Evolutionary conservation across 1,140 invertebrate genomes (phyloP).

Genomic region (Melitaea cinxia): DNA sequence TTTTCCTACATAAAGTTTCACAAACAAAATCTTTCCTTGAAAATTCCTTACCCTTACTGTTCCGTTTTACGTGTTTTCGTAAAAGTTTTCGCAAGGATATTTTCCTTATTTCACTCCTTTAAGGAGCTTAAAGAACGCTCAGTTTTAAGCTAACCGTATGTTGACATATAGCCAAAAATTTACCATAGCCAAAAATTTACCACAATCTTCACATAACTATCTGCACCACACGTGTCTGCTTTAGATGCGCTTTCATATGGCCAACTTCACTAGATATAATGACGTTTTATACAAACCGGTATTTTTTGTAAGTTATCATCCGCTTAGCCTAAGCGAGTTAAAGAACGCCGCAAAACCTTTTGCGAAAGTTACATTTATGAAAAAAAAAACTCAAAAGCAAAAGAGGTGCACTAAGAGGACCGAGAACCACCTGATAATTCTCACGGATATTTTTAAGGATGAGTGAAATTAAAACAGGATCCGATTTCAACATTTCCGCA

Average conservation of each 20-base stretch:
- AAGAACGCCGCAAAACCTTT: conserved; percentile 35
- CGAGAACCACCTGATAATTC: conserved; percentile 44
- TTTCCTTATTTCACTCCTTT: conserved; percentile 11
- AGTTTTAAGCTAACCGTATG: too few relatives aligned
- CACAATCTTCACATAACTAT: too few relatives aligned
- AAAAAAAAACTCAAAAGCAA: conserved; percentile 49
- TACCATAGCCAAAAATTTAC: too few relatives aligned
- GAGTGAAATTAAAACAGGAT: conserved; percentile 46
- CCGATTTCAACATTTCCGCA: conserved; percentile 23
- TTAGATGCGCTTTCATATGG: too few relatives aligned
- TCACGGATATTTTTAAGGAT: conserved; percentile 49
- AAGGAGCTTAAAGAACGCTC: conserved; percentile 24
- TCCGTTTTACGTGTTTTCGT: background rate
- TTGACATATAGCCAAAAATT: too few relatives aligned
- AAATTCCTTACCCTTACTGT: background rate
- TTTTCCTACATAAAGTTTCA: background rate
- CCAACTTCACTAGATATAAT: too few relatives aligned
- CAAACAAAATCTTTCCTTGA: background rate
- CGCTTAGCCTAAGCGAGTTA: too few relatives aligned
- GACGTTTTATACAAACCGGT: too few relatives aligned
- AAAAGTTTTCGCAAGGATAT: background rate
- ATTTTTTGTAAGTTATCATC: too few relatives aligned
- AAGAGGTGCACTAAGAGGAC: conserved; percentile 46
- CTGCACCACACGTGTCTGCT: too few relatives aligned
- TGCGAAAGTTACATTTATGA: conserved; percentile 46